Conservation (phyloP, 2,888 invertebrate species). For the Coenonympha glycerion region DNA sequence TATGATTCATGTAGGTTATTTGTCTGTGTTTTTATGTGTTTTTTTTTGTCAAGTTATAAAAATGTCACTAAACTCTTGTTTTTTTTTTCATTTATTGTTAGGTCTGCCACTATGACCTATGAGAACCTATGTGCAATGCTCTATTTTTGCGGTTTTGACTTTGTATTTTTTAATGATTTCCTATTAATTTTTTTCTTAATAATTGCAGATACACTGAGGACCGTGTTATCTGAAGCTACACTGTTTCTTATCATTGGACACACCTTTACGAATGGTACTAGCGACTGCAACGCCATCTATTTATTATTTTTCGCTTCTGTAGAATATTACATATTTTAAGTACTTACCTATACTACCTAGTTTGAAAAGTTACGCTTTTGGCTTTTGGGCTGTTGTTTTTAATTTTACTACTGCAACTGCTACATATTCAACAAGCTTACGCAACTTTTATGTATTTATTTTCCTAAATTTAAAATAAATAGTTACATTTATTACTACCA, state of each 20-base stretch:
- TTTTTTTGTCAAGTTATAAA: too few species aligned
- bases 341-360: too few species aligned
- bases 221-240: conserved; percentile 35
- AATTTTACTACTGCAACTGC: not conserved
- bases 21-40: conserved; percentile 2
- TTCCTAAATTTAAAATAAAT: too few species aligned
- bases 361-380: too few species aligned
- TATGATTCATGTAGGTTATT: not conserved
- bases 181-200: conserved; percentile 31
- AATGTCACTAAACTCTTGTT: conserved; percentile 11
- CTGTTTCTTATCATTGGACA: conserved; percentile 30
- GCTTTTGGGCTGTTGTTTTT: conserved; percentile 17
- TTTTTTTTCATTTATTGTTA: not conserved
- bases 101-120: not conserved
- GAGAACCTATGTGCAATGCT: too few species aligned
- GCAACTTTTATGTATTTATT: too few species aligned
- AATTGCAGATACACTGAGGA: conserved; percentile 35
- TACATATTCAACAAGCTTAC: too few species aligned
- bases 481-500: too few species aligned
- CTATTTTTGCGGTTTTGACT: not conserved
- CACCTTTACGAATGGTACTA: conserved; percentile 32
- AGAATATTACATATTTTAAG: conserved; percentile 9
- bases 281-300: conserved; percentile 27
- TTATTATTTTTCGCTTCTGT: conserved; percentile 18
- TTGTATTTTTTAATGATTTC: conserved; percentile 19